Conservation (phyloP, 2,888 invertebrate species). For the Ferdinandea cuprea region DNA sequence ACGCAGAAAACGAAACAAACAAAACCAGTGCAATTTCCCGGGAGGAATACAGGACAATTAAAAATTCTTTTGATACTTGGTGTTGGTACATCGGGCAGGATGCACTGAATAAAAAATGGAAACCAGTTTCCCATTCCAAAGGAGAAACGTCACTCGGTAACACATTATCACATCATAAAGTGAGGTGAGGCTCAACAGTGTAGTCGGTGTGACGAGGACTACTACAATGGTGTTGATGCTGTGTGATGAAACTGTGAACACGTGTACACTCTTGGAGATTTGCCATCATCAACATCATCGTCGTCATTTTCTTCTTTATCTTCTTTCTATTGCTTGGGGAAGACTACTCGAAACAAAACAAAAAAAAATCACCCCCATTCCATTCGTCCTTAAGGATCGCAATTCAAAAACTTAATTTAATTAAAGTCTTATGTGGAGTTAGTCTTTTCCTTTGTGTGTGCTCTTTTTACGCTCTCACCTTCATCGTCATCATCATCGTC, state of each 20-base stretch:
- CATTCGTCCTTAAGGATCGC: constrained; percentile 62
- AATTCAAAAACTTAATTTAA: constrained; percentile 74
- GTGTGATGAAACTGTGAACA: constrained; percentile 63
- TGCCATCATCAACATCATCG: constrained; percentile 56
- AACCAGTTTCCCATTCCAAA: too few relatives aligned
- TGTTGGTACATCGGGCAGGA: constrained; percentile 33
- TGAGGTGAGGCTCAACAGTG: constrained; percentile 66
- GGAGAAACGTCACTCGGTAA: constrained; percentile 47
- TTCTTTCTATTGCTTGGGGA: constrained; percentile 18
- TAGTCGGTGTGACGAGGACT: constrained; percentile 18
- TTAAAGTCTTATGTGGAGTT: constrained; percentile 72
- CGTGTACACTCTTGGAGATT: constrained; percentile 64
- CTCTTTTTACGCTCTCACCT: constrained; percentile 44
- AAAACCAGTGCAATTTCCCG: constrained; percentile 30
- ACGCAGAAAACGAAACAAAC: constrained; percentile 4
- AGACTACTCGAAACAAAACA: constrained; percentile 45
- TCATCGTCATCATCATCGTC: constrained; percentile 13
- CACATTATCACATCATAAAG: constrained; percentile 72
- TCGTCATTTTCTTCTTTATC: constrained; percentile 6
- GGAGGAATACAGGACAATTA: constrained; percentile 66
- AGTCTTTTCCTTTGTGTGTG: constrained; percentile 52
- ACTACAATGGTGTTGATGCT: constrained; percentile 59
- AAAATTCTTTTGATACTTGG: constrained; percentile 70
- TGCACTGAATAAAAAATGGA: constrained; percentile 15
- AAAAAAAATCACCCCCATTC: constrained; percentile 44